A percentile compares a stretch with the other conserved stretches of the same genome.
These are phyloP conservation scores for Diarsia brunnea DNA, from an alignment of 2,888 invertebrate genomes.

Conservation along the genomic window DNA sequence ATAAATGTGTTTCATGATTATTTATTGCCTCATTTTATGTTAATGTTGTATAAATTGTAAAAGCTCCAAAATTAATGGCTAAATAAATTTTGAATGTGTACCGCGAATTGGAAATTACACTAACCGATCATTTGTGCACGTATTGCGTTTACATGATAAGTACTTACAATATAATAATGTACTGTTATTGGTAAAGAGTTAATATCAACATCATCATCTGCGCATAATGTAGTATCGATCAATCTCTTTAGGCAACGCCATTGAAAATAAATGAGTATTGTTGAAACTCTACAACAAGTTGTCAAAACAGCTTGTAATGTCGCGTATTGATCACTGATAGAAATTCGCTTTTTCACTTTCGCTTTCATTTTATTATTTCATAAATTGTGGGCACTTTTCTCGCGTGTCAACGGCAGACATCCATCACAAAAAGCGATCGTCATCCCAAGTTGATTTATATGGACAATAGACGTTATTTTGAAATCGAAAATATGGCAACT, in stretches of 20 bases:
- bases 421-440: slow-evolving; percentile 65
- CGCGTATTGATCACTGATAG: slow-evolving; percentile 15
- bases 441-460: slow-evolving; percentile 64
- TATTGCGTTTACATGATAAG: slow-evolving; percentile 17
- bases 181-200: slow-evolving; percentile 14
- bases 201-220: neutral
- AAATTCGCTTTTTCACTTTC: slow-evolving; percentile 26
- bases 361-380: slow-evolving; percentile 68
- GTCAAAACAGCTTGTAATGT: slow-evolving; percentile 16
- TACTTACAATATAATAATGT: slow-evolving; percentile 14
- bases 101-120: slow-evolving; percentile 22
- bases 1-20: slow-evolving; percentile 39
- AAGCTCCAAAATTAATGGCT: slow-evolving; percentile 36
- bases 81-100: slow-evolving; percentile 32
- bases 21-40: slow-evolving; percentile 48
- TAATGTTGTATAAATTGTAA: slow-evolving; percentile 42
- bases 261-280: slow-evolving; percentile 14
- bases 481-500: slow-evolving; percentile 37
- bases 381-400: slow-evolving; percentile 57
- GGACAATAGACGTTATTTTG: slow-evolving; percentile 52
- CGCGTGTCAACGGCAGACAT: slow-evolving; percentile 53
- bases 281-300: slow-evolving; percentile 8
- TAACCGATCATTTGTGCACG: slow-evolving; percentile 29
- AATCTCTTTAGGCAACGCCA: slow-evolving; percentile 1
- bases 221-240: neutral